Conservation (phyloP, 1,140 invertebrate species). For the Drosophila carrolli region DNA sequence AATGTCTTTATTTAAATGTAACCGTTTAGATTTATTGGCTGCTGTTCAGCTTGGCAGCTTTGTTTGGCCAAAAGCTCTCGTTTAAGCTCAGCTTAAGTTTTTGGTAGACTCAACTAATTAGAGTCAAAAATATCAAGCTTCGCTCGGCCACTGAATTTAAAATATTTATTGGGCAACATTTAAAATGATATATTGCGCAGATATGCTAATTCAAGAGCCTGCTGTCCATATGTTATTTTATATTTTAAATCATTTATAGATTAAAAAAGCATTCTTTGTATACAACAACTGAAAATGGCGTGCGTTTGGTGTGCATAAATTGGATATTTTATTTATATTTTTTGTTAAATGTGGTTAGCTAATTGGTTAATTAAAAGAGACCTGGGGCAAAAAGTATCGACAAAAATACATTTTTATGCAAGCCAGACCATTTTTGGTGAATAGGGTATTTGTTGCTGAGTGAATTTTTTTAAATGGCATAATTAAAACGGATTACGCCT, state of each 20-base stretch:
- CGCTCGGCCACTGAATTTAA: slow-evolving; percentile 15
- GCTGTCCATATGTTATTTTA: slow-evolving; percentile 21
- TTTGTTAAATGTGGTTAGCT: slow-evolving; percentile 41
- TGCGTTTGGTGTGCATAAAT: slow-evolving; percentile 10
- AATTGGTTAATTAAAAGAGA: slow-evolving; percentile 68
- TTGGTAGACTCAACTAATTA: slow-evolving; percentile 21
- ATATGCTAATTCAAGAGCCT: slow-evolving; percentile 17
- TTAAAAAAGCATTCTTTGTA: slow-evolving; percentile 35
- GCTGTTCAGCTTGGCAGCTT: background rate
- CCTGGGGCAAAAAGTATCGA: slow-evolving; percentile 18
- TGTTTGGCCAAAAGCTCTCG: slow-evolving; percentile 10
- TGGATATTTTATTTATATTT: slow-evolving; percentile 7
- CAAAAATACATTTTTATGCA: slow-evolving; percentile 31
- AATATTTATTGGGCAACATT: slow-evolving; percentile 35
- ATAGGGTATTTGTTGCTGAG: slow-evolving; percentile 21
- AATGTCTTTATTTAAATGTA: background rate
- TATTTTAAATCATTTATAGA: slow-evolving; percentile 24
- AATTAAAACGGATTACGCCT: slow-evolving; percentile 56
- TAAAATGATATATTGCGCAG: slow-evolving; percentile 20
- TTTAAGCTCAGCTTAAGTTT: slow-evolving; percentile 15
- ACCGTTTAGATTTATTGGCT: slow-evolving; percentile 5
- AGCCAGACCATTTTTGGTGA: slow-evolving; percentile 41
- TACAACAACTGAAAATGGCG: slow-evolving; percentile 2
- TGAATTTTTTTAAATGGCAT: slow-evolving; percentile 37
- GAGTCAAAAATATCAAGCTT: slow-evolving; percentile 17